Percentiles rank a stretch among this genome's conserved stretches.
Evolutionary conservation across 2,797 vertebrate species (phyloP).

Genomic region (Parauchenoglanis punctatus): DNA sequence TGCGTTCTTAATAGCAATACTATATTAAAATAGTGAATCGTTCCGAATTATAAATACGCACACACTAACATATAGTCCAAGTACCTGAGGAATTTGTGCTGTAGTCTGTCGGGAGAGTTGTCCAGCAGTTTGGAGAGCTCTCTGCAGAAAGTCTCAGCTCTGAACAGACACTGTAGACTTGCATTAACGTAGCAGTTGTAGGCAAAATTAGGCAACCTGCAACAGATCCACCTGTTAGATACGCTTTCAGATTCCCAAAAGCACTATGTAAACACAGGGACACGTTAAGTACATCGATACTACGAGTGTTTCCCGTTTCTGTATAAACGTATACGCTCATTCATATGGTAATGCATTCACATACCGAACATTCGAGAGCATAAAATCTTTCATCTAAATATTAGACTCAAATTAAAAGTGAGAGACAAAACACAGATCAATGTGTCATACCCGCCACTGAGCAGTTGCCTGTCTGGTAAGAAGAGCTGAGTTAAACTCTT

Average conservation of each 20-base stretch:
- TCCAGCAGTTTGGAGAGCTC: background rate
- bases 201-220: slow-evolving; percentile 7
- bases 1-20: background rate
- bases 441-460: background rate
- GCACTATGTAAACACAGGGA: background rate
- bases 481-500: no score
- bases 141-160: background rate
- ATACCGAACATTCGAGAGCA: no score
- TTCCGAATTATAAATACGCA: background rate
- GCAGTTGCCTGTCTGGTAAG: background rate
- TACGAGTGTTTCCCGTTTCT: no score
- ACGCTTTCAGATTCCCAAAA: no score
- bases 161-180: slow-evolving; percentile 16
- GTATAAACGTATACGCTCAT: no score
- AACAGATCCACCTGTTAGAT: background rate
- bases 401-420: background rate
- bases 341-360: no score
- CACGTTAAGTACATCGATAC: no score
- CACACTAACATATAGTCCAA: background rate
- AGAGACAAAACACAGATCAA: background rate
- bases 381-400: background rate
- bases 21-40: background rate
- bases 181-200: slow-evolving; percentile 17
- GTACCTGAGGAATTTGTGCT: background rate
- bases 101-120: background rate